Conservation (phyloP, 2,888 invertebrate species). For the Drosophila falleni region DNA sequence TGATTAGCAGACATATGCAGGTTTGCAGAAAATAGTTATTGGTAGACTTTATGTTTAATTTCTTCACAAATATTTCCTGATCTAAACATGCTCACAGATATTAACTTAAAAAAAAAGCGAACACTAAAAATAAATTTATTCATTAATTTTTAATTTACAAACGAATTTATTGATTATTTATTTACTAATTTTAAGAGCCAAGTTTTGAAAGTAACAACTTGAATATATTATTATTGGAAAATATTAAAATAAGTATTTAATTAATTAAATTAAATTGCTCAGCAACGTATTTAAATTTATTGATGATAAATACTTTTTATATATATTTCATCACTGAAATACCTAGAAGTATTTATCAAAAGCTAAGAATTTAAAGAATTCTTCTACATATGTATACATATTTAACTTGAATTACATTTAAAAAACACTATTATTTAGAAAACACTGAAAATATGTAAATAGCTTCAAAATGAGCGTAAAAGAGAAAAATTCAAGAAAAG, state of each 20-base stretch:
- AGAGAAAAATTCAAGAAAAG: slow-evolving; percentile 6
- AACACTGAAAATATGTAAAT: slow-evolving; percentile 35
- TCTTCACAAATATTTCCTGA: not conserved
- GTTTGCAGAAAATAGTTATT: not conserved
- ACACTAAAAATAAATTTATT: no score
- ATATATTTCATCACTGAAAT: no score
- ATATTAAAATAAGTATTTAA: no score
- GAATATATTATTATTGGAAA: no score
- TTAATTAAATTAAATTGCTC: no score
- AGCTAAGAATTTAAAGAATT: no score
- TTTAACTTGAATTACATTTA: not conserved
- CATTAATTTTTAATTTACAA: no score
- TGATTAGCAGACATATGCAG: slow-evolving; percentile 20
- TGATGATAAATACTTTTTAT: no score
- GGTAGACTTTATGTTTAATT: not conserved
- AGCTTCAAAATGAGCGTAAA: slow-evolving; percentile 5
- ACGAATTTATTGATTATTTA: no score
- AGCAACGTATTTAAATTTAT: no score
- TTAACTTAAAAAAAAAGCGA: not conserved
- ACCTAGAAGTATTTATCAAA: no score
- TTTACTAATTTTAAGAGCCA: not conserved
- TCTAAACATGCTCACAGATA: not conserved
- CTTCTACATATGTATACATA: no score
- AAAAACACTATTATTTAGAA: slow-evolving; percentile 9
- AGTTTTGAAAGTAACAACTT: not conserved